Base-by-base conservation (phyloP, 2,888 invertebrate genomes). In the Melanotus villosus region DNA sequence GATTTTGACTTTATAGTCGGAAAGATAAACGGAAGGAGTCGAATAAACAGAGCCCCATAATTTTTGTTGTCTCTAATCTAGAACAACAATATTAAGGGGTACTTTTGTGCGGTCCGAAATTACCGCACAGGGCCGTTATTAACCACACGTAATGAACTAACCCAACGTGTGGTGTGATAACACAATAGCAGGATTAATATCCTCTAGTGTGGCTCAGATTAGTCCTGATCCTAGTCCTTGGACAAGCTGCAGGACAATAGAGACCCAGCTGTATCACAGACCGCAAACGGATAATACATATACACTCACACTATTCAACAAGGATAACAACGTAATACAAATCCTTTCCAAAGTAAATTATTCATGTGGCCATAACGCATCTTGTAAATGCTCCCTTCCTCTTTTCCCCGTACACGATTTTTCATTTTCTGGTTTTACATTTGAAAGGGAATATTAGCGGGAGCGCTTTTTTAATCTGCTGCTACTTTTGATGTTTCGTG, bases 161-260 rank as follows among this genome's bases (percentile, higher is more conserved):
- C 59, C 68, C 64, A 52, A 63, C 64, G 63, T 68, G 56, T 59
- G 64, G 59, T 36, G 50, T 63, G 56, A 59, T 71, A 71, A 68
- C 54, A 71, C 68, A 71, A 71, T 71, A 64, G 68, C 47, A 65
- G 68, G 65, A 71, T 71, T 71, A 71, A 71, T 71, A 69, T 58
- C 60, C 68, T 59, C 54, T 68, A 58, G 65, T 68, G 65, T 38
- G 57, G 47, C 68, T 71, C 56, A 71, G 71, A 71, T 71, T 71
- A 68, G 62, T 71, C 60, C 47, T 65, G 68, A 63, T 65, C 57
- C 65, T 69, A 58, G 62, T 69, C 68, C 71, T 69, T 60, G 68
- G 65, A 71, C 69, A 58, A 36, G 43, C 50, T 54, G 54, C 45
- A 62, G 65, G 65, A 69, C 69, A 71, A 69, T 71, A 38, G 58